phyloP scores from a whole-genome alignment of 1,140 invertebrate species.

The Lasioglossum albipes region DNA sequence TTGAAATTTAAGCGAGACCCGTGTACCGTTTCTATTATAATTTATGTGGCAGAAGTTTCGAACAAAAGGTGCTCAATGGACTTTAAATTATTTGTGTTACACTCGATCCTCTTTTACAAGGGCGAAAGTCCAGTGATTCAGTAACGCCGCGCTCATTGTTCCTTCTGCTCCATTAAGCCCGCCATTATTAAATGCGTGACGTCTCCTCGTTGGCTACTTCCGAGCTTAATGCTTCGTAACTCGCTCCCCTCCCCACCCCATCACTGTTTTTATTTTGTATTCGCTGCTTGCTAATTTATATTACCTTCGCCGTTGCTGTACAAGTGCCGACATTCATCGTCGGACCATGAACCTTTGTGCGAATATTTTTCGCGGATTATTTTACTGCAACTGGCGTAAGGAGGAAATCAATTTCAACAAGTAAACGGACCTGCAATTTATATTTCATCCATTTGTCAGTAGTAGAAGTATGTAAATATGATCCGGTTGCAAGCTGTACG shows the following conservation, averaged over 20 bases:
- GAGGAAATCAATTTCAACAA: too few species aligned
- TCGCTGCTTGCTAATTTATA: background rate
- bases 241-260: background rate
- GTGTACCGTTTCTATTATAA: background rate
- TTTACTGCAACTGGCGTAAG: too few species aligned
- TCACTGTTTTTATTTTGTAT: background rate
- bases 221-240: background rate
- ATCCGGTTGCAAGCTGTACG: too few species aligned
- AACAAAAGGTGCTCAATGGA: background rate
- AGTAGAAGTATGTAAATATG: too few species aligned
- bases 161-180: background rate
- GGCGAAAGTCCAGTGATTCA: background rate
- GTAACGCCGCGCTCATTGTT: slow-evolving; percentile 2
- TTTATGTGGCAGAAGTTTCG: background rate
- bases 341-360: background rate
- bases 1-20: background rate
- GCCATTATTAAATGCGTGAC: slow-evolving; percentile 6
- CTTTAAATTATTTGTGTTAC: slow-evolving; percentile 1
- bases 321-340: background rate
- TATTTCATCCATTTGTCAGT: too few species aligned
- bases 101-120: background rate
- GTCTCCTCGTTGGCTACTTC: background rate
- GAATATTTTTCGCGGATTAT: background rate
- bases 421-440: too few species aligned
- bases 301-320: background rate